phyloP scores from a whole-genome alignment of 2,113 vertebrate species.

The Scopus umbretta region DNA sequence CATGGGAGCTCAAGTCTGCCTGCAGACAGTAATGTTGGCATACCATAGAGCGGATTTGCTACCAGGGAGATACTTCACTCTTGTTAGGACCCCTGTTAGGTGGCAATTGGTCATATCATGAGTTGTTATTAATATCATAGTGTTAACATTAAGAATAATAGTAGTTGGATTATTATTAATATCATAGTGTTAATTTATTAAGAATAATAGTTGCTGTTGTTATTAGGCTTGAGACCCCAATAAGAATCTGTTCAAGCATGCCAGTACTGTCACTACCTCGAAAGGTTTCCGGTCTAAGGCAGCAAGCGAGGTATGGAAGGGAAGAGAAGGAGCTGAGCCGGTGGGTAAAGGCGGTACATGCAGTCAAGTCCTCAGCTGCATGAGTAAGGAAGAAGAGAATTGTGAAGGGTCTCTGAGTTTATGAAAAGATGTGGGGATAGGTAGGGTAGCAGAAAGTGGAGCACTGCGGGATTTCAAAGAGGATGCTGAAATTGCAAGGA shows the following conservation, averaged over 20 bases:
- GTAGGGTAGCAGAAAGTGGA: neutral
- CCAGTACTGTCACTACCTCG: neutral
- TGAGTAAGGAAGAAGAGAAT: neutral
- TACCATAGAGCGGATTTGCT: neutral
- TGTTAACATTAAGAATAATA: neutral
- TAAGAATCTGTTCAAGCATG: neutral
- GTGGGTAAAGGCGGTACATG: neutral
- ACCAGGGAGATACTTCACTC: neutral
- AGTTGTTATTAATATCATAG: neutral
- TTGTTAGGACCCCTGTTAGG: neutral
- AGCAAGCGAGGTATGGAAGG: neutral
- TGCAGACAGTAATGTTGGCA: neutral
- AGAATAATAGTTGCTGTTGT: neutral
- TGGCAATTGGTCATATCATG: neutral
- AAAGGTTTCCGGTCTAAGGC: neutral
- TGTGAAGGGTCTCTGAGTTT: neutral
- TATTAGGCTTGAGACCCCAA: neutral
- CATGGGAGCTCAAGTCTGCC: neutral
- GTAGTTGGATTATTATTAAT: neutral
- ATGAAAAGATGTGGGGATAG: no score
- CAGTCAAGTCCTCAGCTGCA: neutral
- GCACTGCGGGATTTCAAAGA: neutral
- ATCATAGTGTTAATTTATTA: neutral
- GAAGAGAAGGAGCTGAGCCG: neutral
- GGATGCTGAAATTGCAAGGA: neutral